phyloP scores from a whole-genome alignment of 2,797 vertebrate genomes.

The Neomorphus geoffroyi region DNA sequence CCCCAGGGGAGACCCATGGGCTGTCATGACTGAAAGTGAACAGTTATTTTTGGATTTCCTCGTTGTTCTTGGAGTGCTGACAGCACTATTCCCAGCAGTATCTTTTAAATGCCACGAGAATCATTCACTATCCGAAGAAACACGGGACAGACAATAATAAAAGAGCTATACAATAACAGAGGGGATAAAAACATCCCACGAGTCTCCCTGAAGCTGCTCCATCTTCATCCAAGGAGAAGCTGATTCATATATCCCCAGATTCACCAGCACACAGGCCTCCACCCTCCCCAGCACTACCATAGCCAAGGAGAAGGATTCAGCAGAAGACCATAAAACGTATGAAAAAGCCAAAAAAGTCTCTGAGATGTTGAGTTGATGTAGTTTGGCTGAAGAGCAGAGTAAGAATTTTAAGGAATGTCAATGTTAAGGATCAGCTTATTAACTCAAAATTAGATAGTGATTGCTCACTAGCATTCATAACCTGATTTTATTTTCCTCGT shows the following conservation, averaged over 20 bases:
- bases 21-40: conserved; percentile 41
- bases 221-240: background rate
- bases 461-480: background rate
- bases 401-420: background rate
- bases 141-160: conserved; percentile 10
- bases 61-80: conserved; percentile 57
- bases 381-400: background rate
- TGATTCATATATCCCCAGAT: background rate
- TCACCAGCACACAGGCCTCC: background rate
- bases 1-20: conserved; percentile 15
- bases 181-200: background rate
- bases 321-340: background rate
- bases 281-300: background rate
- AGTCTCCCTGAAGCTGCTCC: background rate
- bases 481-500: background rate
- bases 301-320: background rate
- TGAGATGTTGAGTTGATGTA: background rate
- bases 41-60: conserved; percentile 63
- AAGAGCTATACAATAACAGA: background rate
- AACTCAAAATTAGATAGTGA: background rate
- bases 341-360: background rate
- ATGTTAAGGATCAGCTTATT: background rate
- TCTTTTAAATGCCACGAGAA: conserved; percentile 24
- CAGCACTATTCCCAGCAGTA: conserved; percentile 52
- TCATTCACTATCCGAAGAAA: conserved; percentile 38